Evolutionary conservation across 2,113 vertebrate species (phyloP), one percentile per base, ranked within the genome.

Genomic region (Hemiprocne comata): DNA sequence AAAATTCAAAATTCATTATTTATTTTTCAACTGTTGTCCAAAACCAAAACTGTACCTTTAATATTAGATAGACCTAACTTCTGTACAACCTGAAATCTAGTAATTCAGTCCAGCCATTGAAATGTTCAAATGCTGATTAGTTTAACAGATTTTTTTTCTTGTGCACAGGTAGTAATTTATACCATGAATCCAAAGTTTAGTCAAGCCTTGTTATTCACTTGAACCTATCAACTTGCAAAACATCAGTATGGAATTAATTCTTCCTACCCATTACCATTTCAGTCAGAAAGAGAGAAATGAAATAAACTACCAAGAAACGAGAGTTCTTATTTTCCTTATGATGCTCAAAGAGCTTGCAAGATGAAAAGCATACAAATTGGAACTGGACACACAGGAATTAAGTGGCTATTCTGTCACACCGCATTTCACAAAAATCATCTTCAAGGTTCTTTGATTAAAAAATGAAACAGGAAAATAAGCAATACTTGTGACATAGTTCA

Each of bases 381-480:
- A 84, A 86, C 42, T 67, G 85, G 92, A 94, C 85, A 94, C 19
- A 28, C 13, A 60, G 58, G 57, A 94, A 64, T 26, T 95, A 88
- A 97, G 90, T 74, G 72, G 79, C 48, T 69, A 86, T 77, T 93
- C 90, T 93, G 92, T 90, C 90, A 90, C 36, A 51, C 65, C 60
- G 24, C 40, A 86, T 86, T 89, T 84, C 72, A 84, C 55, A 88
- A 77, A 87, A 90, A 71, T 3, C 57, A 88, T 90, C 65, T 58
- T 91, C 72, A 75, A 88, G 79, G 33, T 84, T 79, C 79, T 96
- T 92, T 77, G 79, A 96, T 95, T 92, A 89, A 80, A 92, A 86
- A 55, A 95, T 79, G 82, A 87, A 93, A 80, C 33, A 73, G 73
- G 36, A 90, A 83, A 89, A 90, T 64, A 77, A 91, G n/a, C 8